These are phyloP conservation scores for Drosophila quinaria DNA, from an alignment of 2,888 invertebrate species.

Conservation along the genomic window DNA sequence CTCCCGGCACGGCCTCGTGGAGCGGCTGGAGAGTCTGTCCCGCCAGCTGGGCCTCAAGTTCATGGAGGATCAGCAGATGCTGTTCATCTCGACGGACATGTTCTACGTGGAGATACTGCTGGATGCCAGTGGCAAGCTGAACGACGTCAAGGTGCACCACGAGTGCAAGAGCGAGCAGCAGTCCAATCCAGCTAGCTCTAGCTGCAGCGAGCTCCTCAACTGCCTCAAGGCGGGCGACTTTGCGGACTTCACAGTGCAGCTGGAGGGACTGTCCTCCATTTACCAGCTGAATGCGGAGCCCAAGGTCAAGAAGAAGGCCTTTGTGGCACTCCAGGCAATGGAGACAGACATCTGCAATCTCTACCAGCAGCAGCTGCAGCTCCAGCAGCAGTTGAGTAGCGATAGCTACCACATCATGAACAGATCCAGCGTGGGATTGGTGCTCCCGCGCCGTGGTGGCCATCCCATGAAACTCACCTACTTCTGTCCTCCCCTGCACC, in stretches of 20 bases:
- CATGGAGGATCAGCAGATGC: constrained; percentile 92
- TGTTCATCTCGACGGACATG: constrained; percentile 98
- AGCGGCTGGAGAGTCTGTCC: constrained; percentile 95
- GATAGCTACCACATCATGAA: constrained; percentile 90
- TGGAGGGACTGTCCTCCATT: constrained; percentile 96
- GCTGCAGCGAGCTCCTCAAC: constrained; percentile 90
- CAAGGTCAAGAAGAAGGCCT: constrained; percentile 95
- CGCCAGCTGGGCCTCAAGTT: constrained; percentile 96
- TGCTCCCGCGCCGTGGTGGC: constrained; percentile 93
- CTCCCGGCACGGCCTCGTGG: constrained; percentile 95
- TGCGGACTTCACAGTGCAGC: constrained; percentile 95
- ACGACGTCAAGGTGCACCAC: constrained; percentile 96
- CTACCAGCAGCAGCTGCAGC: constrained; percentile 91
- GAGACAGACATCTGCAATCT: constrained; percentile 95
- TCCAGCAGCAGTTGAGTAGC: constrained; percentile 90
- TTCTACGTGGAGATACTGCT: constrained; percentile 97
- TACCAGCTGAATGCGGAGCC: constrained; percentile 98
- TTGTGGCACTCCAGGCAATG: constrained; percentile 95
- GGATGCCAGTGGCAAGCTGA: constrained; percentile 93
- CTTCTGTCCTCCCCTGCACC: constrained; percentile 86
- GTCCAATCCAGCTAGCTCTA: constrained; percentile 87
- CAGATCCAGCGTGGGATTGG: constrained; percentile 95
- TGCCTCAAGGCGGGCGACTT: constrained; percentile 95
- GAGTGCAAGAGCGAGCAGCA: constrained; percentile 94
- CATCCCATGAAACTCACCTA: constrained; percentile 97